phyloP scores from a whole-genome alignment of 2,888 invertebrate genomes.

The Cephus nigrinus region DNA sequence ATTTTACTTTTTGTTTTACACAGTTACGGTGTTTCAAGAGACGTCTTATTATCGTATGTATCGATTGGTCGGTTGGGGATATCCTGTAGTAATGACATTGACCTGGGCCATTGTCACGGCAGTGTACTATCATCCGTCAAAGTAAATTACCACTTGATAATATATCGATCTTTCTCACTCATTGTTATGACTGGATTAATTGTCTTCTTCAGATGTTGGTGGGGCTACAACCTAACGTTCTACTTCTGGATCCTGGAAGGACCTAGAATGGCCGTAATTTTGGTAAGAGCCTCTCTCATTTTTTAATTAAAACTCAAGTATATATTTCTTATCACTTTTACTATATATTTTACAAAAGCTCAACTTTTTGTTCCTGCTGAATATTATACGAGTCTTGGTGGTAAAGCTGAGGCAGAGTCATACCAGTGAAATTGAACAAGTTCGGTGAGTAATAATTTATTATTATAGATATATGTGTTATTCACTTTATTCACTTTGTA shows the following conservation, averaged over 20 bases:
- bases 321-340: background rate
- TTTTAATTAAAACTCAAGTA: constrained; percentile 6
- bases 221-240: constrained; percentile 82
- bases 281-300: constrained; percentile 70
- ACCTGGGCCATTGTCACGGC: constrained; percentile 77
- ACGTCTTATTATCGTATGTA: constrained; percentile 74
- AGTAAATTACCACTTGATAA: constrained; percentile 49
- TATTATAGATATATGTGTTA: background rate
- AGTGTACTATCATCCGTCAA: constrained; percentile 66
- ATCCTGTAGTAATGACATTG: constrained; percentile 76
- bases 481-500: background rate
- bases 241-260: constrained; percentile 94
- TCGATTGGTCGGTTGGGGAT: constrained; percentile 79
- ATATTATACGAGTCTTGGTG: constrained; percentile 83
- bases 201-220: constrained; percentile 75
- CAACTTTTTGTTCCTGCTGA: constrained; percentile 81
- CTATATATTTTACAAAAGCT: constrained; percentile 69
- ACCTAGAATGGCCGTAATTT: constrained; percentile 81
- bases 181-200: background rate
- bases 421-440: constrained; percentile 81
- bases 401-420: constrained; percentile 79
- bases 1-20: constrained; percentile 20
- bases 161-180: background rate
- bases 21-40: constrained; percentile 76
- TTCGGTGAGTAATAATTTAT: constrained; percentile 69